Conservation (phyloP, 2,113 vertebrate species). For the Catharus fuscescens region DNA sequence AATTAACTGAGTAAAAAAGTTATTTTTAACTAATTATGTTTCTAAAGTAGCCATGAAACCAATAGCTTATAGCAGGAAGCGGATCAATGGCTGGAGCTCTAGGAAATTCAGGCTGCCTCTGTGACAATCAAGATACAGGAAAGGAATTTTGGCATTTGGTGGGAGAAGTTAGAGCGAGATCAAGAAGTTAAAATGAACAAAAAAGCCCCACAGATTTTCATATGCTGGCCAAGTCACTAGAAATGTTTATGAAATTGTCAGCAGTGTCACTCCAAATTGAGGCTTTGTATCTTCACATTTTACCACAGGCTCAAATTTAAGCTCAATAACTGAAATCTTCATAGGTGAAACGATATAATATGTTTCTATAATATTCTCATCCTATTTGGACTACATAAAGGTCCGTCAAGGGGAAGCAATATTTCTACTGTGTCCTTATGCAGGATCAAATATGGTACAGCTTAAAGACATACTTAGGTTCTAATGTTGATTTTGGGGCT, state of each 20-base stretch:
- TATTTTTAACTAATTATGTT: background rate
- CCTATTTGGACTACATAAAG: background rate
- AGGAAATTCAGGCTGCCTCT: background rate
- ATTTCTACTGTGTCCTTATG: background rate
- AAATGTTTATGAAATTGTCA: background rate
- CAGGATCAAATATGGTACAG: background rate
- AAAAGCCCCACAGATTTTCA: background rate
- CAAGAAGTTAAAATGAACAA: background rate
- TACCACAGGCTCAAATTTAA: background rate
- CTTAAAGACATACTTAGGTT: background rate
- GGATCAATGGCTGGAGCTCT: background rate
- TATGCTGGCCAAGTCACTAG: background rate
- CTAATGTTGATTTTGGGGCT: background rate
- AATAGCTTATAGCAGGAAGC: background rate
- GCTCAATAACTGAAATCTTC: background rate
- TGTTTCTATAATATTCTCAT: background rate
- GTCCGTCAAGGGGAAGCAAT: background rate
- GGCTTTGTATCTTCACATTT: background rate
- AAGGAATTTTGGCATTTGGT: background rate
- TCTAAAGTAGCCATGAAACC: background rate
- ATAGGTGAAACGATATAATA: rapidly evolving
- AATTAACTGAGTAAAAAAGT: background rate
- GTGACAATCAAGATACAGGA: background rate
- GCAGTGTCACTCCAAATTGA: background rate
- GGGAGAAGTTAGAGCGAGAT: background rate